These are phyloP conservation scores for Forbesichthys agassizii DNA, from an alignment of 2,113 vertebrate genomes.

Conservation along the genomic window DNA sequence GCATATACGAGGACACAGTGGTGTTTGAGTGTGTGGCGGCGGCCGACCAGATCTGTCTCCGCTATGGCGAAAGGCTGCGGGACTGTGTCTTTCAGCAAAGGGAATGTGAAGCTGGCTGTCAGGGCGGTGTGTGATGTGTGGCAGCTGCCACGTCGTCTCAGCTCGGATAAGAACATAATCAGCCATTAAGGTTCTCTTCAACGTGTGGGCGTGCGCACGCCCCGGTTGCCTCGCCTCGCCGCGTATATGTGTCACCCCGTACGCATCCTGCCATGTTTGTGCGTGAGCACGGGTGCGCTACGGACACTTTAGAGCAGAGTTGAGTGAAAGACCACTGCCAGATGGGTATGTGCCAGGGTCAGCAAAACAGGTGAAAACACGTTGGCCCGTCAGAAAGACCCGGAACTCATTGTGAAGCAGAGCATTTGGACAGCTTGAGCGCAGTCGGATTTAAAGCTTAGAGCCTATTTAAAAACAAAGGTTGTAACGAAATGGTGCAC, in stretches of 20 bases:
- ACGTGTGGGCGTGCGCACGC: not conserved
- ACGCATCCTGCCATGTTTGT: constrained; percentile 35
- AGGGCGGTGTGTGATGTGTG: not conserved
- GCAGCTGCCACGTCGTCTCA: not conserved
- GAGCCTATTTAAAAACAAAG: constrained; percentile 66
- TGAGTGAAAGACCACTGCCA: constrained; percentile 56
- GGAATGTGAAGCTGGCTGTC: constrained; percentile 6
- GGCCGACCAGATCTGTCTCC: constrained; percentile 60
- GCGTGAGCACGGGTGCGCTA: constrained; percentile 16
- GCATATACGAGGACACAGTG: constrained; percentile 59
- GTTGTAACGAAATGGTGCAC: constrained; percentile 61
- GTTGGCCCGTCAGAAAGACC: constrained; percentile 62
- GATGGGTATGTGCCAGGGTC: constrained; percentile 72
- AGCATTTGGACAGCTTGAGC: constrained; percentile 66
- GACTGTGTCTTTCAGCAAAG: constrained; percentile 58
- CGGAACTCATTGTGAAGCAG: constrained; percentile 66
- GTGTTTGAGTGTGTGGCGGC: constrained; percentile 68
- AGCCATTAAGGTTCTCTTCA: constrained; percentile 1
- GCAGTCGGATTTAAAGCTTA: constrained; percentile 70
- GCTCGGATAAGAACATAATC: not conserved
- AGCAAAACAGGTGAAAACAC: constrained; percentile 74
- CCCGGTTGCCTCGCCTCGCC: not conserved
- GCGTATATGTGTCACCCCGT: constrained; percentile 15
- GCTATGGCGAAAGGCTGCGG: constrained; percentile 61
- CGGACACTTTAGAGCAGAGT: constrained; percentile 44